Base-by-base conservation (phyloP, 1,140 invertebrate genomes). In the Diachasma alloeum region DNA sequence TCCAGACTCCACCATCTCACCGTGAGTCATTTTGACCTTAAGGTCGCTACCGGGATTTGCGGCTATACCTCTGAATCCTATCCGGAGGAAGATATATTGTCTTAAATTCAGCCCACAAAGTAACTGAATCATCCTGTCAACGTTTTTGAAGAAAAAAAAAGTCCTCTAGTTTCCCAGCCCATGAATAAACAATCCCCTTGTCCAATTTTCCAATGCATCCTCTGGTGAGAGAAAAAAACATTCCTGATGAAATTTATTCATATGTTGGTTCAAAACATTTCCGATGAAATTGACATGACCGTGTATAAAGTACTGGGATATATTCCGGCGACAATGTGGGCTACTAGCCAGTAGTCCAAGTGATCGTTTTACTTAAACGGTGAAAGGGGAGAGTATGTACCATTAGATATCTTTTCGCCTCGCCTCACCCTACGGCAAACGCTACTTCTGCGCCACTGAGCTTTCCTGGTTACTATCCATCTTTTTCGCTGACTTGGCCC, bases 361-460 rank as follows among this genome's bases (percentile, higher is more conserved):
- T 44, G 48, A 72, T 72, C 71, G 74, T 68, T 75, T 48, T 66
- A 46, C 73, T 17, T 63, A 63, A 63, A 63, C 11, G 59, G 19
- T 19, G 19, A 15, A 67, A 73, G 59, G 80, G 76, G 72, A 74
- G 59, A 77, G 79, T 73, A 79, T 42, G 4, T 74, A 81, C 79
- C 79, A 78, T 82, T 83, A 81, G 83, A 83, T 82, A 76, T 82
- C 80, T 84, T 85, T 77, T 79, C 78, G 79, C 81, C 9, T 53
- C 77, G 78, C 85, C 36, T 72, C 77, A 76, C 79, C 72, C 80
- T 76, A 66, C 46, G 73, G 66, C 26, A 63, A 63, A 44, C 53
- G 26, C 31, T 75, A 72, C 76, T 78, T 75, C 74, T 67, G 66
- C 72, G 75, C 69, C 56, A 42, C 37, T 17, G n/a, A 44, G 39